phyloP scores from a whole-genome alignment of 1,140 invertebrate genomes.

The Rhyacophila brunnea region DNA sequence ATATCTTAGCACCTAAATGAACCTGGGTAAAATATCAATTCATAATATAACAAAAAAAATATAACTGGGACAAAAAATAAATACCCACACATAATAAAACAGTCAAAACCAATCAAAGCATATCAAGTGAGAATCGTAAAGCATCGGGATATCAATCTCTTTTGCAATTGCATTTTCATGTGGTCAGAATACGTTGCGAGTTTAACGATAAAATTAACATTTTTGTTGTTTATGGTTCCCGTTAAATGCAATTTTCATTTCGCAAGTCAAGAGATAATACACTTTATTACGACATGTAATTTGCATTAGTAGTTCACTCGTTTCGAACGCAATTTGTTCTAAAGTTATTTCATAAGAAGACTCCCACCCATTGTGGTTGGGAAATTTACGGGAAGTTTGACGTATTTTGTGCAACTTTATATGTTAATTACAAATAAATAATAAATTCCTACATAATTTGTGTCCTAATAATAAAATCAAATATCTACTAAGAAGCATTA shows the following conservation, averaged over 20 bases:
- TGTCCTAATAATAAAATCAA: too few relatives aligned
- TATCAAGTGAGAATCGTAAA: not conserved
- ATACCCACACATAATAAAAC: too few relatives aligned
- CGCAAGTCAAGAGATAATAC: slow-evolving; percentile 33
- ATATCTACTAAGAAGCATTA: too few relatives aligned
- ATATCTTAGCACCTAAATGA: too few relatives aligned
- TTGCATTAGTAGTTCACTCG: slow-evolving; percentile 30
- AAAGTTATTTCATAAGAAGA: slow-evolving; percentile 7
- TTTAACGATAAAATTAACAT: slow-evolving; percentile 33
- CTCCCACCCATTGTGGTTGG: too few relatives aligned
- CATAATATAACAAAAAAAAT: too few relatives aligned
- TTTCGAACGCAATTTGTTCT: slow-evolving; percentile 29
- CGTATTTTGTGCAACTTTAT: too few relatives aligned
- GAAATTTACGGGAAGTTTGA: too few relatives aligned
- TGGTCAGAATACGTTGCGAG: slow-evolving; percentile 12
- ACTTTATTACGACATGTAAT: slow-evolving; percentile 34
- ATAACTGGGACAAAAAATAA: too few relatives aligned
- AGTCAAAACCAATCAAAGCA: not conserved
- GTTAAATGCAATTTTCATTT: slow-evolving; percentile 29
- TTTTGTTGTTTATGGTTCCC: slow-evolving; percentile 33
- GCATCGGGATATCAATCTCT: not conserved
- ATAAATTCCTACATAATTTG: too few relatives aligned
- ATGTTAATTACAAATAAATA: too few relatives aligned
- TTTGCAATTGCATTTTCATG: slow-evolving; percentile 13
- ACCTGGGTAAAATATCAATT: too few relatives aligned